These are phyloP conservation scores for Ciconia stormi DNA, from an alignment of 2,113 vertebrate species.

Conservation along the genomic window DNA sequence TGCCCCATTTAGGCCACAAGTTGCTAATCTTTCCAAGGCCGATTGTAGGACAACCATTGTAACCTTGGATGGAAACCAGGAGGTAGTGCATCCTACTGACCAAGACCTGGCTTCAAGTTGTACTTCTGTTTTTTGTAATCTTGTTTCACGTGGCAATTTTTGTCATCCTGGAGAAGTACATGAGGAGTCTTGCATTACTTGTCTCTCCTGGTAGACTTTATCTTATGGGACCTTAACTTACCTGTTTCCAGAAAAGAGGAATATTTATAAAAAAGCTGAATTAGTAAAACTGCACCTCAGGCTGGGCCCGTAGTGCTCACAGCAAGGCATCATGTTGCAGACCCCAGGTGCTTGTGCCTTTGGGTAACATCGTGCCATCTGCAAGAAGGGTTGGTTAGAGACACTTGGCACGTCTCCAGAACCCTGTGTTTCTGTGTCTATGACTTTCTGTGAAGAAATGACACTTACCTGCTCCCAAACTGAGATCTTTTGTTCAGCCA, in stretches of 20 bases:
- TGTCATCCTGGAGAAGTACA: background rate
- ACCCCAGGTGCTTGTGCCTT: background rate
- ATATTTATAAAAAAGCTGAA: background rate
- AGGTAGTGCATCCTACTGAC: background rate
- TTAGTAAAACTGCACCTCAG: background rate
- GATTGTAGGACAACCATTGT: background rate
- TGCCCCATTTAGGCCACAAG: background rate
- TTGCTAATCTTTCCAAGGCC: slow-evolving; percentile 29
- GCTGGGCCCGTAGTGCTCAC: background rate
- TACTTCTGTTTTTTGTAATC: background rate
- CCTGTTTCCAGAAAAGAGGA: background rate
- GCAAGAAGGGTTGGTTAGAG: background rate
- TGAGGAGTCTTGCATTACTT: background rate
- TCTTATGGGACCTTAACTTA: background rate
- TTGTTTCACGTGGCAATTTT: background rate
- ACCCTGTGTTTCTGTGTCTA: background rate
- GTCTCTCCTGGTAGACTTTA: background rate
- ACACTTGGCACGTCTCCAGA: background rate
- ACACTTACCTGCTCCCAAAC: background rate
- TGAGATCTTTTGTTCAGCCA: background rate
- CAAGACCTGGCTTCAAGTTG: background rate
- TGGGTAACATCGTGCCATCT: background rate
- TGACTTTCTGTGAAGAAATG: background rate
- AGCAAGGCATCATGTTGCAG: background rate
- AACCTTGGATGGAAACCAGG: background rate